Conservation (phyloP, 2,888 invertebrate species). For the Dioctria linearis region DNA sequence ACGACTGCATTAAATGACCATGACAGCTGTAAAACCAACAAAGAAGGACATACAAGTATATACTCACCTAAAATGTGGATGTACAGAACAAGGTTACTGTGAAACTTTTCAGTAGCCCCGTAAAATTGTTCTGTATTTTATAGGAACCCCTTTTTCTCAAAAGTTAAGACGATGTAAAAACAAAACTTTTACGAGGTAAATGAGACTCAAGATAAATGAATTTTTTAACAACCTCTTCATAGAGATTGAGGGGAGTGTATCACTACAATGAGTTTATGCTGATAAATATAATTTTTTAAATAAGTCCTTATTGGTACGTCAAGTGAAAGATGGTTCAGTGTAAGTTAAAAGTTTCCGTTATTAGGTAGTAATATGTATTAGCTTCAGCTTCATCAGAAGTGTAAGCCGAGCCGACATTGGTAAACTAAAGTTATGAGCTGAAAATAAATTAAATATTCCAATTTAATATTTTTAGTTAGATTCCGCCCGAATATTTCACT, state of each 20-base stretch:
- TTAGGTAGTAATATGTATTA: too few relatives aligned
- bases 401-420: too few relatives aligned
- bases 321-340: too few relatives aligned
- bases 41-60: background rate
- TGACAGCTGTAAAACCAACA: slow-evolving; percentile 37
- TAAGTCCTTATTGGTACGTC: too few relatives aligned
- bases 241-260: slow-evolving; percentile 26
- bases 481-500: too few relatives aligned
- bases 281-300: too few relatives aligned
- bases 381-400: too few relatives aligned
- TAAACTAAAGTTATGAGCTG: too few relatives aligned
- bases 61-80: slow-evolving; percentile 3
- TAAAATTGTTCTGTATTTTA: slow-evolving; percentile 47
- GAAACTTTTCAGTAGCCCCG: slow-evolving; percentile 37
- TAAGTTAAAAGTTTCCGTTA: too few relatives aligned
- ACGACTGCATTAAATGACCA: slow-evolving; percentile 48
- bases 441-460: too few relatives aligned
- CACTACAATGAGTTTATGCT: background rate
- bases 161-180: slow-evolving; percentile 28
- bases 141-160: slow-evolving; percentile 39
- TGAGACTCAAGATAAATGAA: slow-evolving; percentile 40
- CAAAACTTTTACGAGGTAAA: slow-evolving; percentile 44
- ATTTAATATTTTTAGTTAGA: too few relatives aligned
- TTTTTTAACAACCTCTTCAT: slow-evolving; percentile 16
- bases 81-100: slow-evolving; percentile 37